A percentile compares a stretch with the other conserved stretches of the same genome.
phyloP scores from a whole-genome alignment of 2,888 invertebrate genomes.

The Reticulitermes lucifugus region DNA sequence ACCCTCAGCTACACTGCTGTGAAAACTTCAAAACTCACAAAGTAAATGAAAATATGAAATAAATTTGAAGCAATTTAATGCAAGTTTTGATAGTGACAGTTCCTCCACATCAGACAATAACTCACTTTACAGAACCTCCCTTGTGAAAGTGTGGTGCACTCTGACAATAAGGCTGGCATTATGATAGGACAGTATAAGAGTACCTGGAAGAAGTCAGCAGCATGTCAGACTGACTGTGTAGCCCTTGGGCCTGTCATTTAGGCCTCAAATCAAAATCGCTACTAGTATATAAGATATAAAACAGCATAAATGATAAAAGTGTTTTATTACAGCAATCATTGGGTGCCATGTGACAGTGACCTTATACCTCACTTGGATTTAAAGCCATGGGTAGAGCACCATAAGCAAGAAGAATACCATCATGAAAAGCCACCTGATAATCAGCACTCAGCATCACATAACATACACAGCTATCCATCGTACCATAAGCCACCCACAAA shows the following conservation, averaged over 20 bases:
- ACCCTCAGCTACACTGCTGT: no score
- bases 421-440: neutral
- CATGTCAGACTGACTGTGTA: no score
- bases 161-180: no score
- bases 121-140: no score
- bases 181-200: neutral
- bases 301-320: neutral
- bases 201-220: no score
- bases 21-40: no score
- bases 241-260: no score
- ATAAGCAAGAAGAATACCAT: constrained; percentile 19
- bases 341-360: constrained; percentile 70
- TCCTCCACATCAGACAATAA: no score
- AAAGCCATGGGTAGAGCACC: constrained; percentile 70
- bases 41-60: no score
- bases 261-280: neutral
- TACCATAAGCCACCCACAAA: constrained; percentile 1
- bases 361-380: constrained; percentile 70
- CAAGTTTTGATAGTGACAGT: no score
- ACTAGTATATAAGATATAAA: neutral
- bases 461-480: constrained; percentile 15
- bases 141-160: no score
- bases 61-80: no score
- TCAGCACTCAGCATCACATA: constrained; percentile 19
- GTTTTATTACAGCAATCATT: constrained; percentile 66